These are phyloP conservation scores for Mesoclemmys tuberculata DNA, from an alignment of 2,113 vertebrate species.

Conservation along the genomic window DNA sequence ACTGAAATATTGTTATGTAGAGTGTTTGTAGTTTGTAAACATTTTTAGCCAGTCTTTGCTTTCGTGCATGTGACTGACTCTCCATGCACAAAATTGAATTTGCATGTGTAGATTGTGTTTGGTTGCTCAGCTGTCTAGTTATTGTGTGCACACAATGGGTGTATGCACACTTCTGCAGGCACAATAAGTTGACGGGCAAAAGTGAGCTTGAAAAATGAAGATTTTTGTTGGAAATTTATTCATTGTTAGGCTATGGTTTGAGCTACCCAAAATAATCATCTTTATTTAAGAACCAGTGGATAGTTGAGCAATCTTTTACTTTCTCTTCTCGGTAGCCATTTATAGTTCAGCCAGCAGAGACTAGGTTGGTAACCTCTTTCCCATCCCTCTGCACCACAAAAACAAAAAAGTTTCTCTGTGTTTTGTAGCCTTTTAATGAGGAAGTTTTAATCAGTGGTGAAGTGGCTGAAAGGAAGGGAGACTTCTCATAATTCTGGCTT, in stretches of 20 bases:
- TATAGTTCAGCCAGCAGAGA: background rate
- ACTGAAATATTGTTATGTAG: background rate
- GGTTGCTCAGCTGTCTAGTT: background rate
- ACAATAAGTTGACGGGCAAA: background rate
- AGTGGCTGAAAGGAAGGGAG: background rate
- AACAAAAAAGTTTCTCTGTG: background rate
- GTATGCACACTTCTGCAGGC: background rate
- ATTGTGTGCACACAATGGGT: background rate
- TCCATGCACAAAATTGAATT: background rate
- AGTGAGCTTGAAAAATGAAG: background rate
- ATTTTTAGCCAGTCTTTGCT: background rate
- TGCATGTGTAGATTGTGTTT: background rate
- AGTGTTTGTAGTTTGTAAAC: background rate
- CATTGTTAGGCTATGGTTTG: background rate
- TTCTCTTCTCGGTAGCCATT: background rate
- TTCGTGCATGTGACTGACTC: background rate
- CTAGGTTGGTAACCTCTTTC: background rate
- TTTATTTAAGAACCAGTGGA: background rate
- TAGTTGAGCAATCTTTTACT: background rate
- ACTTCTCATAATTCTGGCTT: background rate
- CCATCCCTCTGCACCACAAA: background rate
- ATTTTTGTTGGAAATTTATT: background rate
- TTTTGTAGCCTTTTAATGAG: background rate
- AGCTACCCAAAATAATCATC: background rate
- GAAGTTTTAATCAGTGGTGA: background rate